Evolutionary conservation across 2,888 invertebrate species (phyloP).

Genomic region (Cenopis cana): DNA sequence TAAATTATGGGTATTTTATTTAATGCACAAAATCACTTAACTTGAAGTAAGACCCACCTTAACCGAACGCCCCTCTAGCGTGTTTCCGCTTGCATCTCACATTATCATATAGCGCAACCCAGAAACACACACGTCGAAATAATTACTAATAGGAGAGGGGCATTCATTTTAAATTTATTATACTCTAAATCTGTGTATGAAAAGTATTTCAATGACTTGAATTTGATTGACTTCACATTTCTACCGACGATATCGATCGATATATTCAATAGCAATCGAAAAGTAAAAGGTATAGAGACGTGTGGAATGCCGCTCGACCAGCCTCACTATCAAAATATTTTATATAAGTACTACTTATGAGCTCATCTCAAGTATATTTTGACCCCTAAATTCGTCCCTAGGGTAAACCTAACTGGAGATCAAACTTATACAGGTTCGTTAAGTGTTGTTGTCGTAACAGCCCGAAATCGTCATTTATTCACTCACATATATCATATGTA

Average conservation of each 20-base stretch:
- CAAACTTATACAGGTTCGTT: neutral
- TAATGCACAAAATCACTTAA: no score
- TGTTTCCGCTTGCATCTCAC: no score
- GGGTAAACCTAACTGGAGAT: neutral
- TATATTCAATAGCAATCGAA: conserved; percentile 3
- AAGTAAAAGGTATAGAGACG: conserved; percentile 29
- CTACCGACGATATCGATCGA: conserved; percentile 10
- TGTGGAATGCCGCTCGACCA: conserved; percentile 30
- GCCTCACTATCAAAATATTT: neutral
- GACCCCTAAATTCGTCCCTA: neutral
- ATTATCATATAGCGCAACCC: no score
- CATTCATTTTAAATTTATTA: no score
- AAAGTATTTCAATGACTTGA: neutral
- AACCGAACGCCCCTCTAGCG: no score
- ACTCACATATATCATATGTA: neutral
- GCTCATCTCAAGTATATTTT: neutral
- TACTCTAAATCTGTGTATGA: neutral
- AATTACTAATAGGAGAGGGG: no score
- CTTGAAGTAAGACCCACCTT: no score
- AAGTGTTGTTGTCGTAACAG: neutral
- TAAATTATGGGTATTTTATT: no score
- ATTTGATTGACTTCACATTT: neutral
- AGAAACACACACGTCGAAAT: no score
- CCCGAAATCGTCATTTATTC: conserved; percentile 6
- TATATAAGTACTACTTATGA: neutral